These are phyloP conservation scores for Tyrophagus putrescentiae DNA, from an alignment of 1,140 invertebrate genomes.

Conservation along the genomic window DNA sequence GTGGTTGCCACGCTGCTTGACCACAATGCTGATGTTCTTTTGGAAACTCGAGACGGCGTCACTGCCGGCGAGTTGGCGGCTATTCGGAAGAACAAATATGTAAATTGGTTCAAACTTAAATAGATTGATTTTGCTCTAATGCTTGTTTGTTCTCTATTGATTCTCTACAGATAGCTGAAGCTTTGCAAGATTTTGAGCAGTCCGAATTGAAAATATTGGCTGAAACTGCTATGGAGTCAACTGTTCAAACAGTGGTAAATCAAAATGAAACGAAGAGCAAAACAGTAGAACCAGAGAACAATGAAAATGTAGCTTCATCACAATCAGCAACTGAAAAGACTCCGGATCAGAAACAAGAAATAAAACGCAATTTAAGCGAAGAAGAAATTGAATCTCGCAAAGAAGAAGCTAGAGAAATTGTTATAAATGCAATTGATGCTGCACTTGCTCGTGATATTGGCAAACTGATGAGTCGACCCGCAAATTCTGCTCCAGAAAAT, in stretches of 20 bases:
- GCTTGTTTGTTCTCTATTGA: background rate
- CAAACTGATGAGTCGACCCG: slow-evolving; percentile 3
- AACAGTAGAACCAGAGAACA: background rate
- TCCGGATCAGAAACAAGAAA: background rate
- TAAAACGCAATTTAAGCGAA: too few relatives aligned
- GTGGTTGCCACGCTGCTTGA: slow-evolving; percentile 30
- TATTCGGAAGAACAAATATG: background rate
- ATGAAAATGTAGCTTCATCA: background rate
- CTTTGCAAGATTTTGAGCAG: background rate
- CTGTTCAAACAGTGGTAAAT: background rate
- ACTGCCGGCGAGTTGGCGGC: slow-evolving; percentile 24
- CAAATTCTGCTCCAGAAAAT: too few relatives aligned
- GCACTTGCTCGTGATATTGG: background rate
- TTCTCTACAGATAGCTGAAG: slow-evolving; percentile 1
- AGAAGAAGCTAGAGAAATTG: slow-evolving; percentile 2
- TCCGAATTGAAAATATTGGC: background rate
- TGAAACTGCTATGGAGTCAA: background rate
- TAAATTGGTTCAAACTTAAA: background rate
- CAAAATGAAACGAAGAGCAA: background rate
- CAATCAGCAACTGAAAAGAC: background rate
- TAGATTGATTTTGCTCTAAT: background rate
- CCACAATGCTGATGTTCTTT: slow-evolving; percentile 28
- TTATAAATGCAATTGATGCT: slow-evolving; percentile 5
- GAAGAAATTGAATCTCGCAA: background rate
- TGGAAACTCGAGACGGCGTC: slow-evolving; percentile 30